Percentiles rank a stretch among this genome's conserved stretches.
phyloP scores from a whole-genome alignment of 2,888 invertebrate genomes.

The Nebria salina region DNA sequence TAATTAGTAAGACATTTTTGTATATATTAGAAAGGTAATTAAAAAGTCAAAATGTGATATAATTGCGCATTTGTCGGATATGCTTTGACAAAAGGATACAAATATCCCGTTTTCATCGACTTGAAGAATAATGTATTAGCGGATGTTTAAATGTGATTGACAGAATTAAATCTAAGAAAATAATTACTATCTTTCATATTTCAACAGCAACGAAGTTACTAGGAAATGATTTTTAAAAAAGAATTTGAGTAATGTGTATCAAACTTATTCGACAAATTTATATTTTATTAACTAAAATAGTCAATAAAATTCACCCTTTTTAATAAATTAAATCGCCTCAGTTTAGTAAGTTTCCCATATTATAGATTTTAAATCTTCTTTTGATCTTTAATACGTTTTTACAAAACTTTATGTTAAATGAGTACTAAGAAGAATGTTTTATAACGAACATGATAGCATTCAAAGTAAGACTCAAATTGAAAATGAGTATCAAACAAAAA shows the following conservation, averaged over 20 bases:
- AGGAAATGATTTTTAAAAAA: too few species aligned
- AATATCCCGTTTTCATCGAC: neutral
- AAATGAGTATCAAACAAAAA: neutral
- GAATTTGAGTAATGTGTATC: too few species aligned
- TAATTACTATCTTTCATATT: neutral
- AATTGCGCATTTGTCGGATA: neutral
- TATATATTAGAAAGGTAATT: slow-evolving; percentile 1
- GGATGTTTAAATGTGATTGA: neutral
- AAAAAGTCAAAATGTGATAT: neutral
- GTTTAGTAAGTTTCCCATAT: too few species aligned
- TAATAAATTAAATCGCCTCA: too few species aligned
- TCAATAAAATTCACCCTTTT: too few species aligned
- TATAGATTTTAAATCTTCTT: too few species aligned
- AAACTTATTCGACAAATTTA: too few species aligned
- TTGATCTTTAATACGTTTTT: too few species aligned
- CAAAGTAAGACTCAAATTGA: neutral
- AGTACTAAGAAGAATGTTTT: too few species aligned
- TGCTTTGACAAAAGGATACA: neutral
- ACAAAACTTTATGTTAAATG: too few species aligned
- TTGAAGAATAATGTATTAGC: neutral
- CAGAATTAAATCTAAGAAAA: neutral
- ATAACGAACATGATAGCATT: too few species aligned
- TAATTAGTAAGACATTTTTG: neutral
- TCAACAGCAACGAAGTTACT: neutral
- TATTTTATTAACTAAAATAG: too few species aligned